phyloP scores from a whole-genome alignment of 2,797 vertebrate genomes.

The Melanotaenia parkinsoni region DNA sequence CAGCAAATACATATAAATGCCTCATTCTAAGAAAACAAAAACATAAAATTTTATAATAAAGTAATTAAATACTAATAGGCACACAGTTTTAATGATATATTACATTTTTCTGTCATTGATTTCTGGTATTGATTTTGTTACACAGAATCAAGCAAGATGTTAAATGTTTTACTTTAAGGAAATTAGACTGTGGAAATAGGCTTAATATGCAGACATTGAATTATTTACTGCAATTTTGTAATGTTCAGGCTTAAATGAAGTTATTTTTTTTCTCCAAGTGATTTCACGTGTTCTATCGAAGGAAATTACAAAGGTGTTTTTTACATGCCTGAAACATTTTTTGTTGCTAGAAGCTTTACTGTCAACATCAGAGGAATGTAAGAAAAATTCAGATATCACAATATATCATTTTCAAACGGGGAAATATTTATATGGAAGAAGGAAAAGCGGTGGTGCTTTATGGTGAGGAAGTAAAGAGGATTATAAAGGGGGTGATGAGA shows the following conservation, averaged over 20 bases:
- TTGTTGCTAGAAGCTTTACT: constrained; percentile 2
- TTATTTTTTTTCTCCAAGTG: background rate
- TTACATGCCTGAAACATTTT: background rate
- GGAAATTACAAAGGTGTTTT: background rate
- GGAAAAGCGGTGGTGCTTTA: background rate
- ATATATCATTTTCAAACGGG: background rate
- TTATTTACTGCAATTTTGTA: background rate
- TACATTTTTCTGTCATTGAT: too few relatives aligned
- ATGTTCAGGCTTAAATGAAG: background rate
- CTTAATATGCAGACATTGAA: background rate
- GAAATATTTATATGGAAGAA: constrained; percentile 31
- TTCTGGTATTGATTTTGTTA: too few relatives aligned
- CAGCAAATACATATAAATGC: too few relatives aligned
- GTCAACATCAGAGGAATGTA: constrained; percentile 28
- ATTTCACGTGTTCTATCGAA: background rate
- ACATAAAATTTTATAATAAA: too few relatives aligned
- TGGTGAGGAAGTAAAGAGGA: background rate
- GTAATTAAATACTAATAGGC: too few relatives aligned
- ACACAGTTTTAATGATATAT: too few relatives aligned
- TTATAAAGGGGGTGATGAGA: constrained; percentile 15
- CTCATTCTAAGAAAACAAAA: too few relatives aligned
- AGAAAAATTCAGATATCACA: background rate
- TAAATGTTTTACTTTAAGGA: background rate
- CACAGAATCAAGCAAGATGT: too few relatives aligned
- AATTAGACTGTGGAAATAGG: background rate